Evolutionary conservation across 2,888 invertebrate species (phyloP).

Genomic region (Elegia similella): DNA sequence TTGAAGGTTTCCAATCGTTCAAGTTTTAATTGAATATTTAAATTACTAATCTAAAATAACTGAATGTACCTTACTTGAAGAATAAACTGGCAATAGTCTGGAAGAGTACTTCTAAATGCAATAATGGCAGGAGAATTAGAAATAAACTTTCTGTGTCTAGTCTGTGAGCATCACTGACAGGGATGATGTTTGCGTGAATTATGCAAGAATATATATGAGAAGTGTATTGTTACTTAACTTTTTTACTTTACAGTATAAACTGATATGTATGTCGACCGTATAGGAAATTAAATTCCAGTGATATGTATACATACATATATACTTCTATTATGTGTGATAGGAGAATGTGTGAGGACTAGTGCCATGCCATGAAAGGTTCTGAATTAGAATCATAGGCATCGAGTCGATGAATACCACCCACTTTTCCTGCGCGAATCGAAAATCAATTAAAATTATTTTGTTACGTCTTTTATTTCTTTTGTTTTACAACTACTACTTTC

Average conservation of each 20-base stretch:
- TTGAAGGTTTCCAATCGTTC: no score
- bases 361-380: conserved; percentile 82
- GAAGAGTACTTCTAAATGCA: not conserved
- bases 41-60: no score
- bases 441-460: conserved; percentile 64
- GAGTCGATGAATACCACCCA: conserved; percentile 80
- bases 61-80: not conserved
- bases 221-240: conserved; percentile 42
- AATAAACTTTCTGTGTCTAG: conserved; percentile 65
- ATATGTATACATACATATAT: conserved; percentile 36
- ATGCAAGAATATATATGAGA: conserved; percentile 74
- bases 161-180: conserved; percentile 80
- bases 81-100: not conserved
- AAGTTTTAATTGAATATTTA: no score
- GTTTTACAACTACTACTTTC: conserved; percentile 61
- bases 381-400: conserved; percentile 78
- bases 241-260: conserved; percentile 39
- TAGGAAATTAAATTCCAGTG: conserved; percentile 41
- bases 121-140: conserved; percentile 16
- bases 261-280: conserved; percentile 42
- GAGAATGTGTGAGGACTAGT: conserved; percentile 79
- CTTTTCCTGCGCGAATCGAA: conserved; percentile 73
- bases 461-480: conserved; percentile 63
- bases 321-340: conserved; percentile 75
- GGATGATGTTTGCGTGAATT: conserved; percentile 79